Conservation (phyloP, 2,113 vertebrate species). For the Anolis sagrei region DNA sequence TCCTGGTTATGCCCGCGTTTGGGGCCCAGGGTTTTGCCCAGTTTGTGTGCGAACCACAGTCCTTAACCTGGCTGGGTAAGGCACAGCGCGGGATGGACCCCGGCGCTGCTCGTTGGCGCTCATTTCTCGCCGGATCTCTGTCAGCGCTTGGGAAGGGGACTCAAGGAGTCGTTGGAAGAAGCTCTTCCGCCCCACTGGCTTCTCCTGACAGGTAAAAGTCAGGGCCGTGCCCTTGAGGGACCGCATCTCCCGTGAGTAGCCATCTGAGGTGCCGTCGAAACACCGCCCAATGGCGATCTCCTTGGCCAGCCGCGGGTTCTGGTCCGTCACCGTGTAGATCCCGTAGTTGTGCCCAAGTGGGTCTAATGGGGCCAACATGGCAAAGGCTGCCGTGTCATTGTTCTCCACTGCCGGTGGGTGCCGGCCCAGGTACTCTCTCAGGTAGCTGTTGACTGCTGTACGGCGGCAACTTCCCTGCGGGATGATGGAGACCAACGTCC, state of each 20-base stretch:
- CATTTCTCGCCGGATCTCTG: conserved; percentile 91
- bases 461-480: conserved; percentile 91
- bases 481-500: conserved; percentile 86
- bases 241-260: conserved; percentile 95
- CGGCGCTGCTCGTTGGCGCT: conserved; percentile 74
- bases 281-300: conserved; percentile 97
- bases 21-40: conserved; percentile 64
- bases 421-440: conserved; percentile 89
- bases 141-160: conserved; percentile 81
- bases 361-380: conserved; percentile 92
- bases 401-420: conserved; percentile 82
- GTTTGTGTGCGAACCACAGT: conserved; percentile 55
- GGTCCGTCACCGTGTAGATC: conserved; percentile 97
- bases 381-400: conserved; percentile 83
- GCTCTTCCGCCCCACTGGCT: conserved; percentile 81
- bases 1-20: conserved; percentile 60
- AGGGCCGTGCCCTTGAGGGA: conserved; percentile 84
- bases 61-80: conserved; percentile 76
- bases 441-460: conserved; percentile 80
- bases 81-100: conserved; percentile 74
- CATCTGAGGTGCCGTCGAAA: conserved; percentile 95
- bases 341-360: conserved; percentile 98
- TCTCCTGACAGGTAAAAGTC: conserved; percentile 90
- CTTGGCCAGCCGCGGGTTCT: conserved; percentile 92
- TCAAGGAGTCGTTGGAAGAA: conserved; percentile 93